A percentile compares a stretch with the other conserved stretches of the same genome.
Evolutionary conservation across 2,797 vertebrate species (phyloP).

Genomic region (Poecilia wingei): DNA sequence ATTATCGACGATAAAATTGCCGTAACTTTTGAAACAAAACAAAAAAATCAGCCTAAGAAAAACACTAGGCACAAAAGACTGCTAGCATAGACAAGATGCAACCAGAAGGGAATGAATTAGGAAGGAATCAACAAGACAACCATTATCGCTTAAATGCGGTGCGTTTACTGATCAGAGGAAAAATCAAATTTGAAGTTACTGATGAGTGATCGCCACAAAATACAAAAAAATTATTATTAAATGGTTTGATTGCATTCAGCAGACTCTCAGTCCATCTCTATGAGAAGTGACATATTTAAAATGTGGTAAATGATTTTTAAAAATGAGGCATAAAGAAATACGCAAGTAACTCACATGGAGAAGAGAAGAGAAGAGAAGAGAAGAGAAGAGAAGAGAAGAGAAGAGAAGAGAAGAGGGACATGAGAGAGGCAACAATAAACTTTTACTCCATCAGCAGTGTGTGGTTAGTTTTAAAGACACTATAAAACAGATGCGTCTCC

Average conservation of each 20-base stretch:
- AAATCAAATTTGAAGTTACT: neutral
- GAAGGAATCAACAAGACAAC: neutral
- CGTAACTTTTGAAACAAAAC: neutral
- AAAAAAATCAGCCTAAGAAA: neutral
- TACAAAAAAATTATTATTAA: neutral
- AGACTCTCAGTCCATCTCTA: neutral
- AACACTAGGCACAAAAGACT: neutral
- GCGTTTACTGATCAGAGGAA: neutral
- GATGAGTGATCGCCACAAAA: neutral
- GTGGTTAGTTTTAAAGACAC: neutral
- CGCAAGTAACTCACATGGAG: neutral
- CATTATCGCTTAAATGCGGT: neutral
- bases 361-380: neutral
- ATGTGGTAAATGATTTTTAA: neutral
- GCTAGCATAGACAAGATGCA: neutral
- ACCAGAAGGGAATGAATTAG: neutral
- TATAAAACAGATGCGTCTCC: neutral
- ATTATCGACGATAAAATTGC: neutral
- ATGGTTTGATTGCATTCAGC: neutral
- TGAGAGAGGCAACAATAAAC: neutral
- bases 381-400: neutral
- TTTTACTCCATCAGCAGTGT: neutral
- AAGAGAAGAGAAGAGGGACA: neutral
- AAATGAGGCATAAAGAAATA: neutral
- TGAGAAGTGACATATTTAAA: neutral